A percentile compares a stretch with the other conserved stretches of the same genome.
These are phyloP conservation scores for Pygmarrhopalites habei DNA, from an alignment of 1,140 invertebrate genomes.

Conservation along the genomic window DNA sequence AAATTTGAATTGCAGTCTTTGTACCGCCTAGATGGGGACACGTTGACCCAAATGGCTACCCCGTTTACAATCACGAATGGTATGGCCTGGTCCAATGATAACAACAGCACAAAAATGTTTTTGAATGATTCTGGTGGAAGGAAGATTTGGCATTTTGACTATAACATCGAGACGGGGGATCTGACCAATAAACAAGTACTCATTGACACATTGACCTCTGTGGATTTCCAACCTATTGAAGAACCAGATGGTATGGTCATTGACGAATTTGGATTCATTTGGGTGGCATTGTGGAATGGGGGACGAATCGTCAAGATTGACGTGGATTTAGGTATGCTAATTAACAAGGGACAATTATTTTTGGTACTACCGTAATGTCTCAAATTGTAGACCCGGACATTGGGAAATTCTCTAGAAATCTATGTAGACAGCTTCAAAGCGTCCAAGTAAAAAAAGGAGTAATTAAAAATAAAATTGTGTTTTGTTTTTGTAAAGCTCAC, in stretches of 20 bases:
- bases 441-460: conserved; percentile 1
- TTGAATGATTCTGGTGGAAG: conserved; percentile 19
- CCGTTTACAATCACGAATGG: conserved; percentile 15
- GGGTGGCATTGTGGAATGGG: conserved; percentile 18
- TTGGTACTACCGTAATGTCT: too few species aligned
- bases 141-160: conserved; percentile 23
- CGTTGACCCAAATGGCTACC: neutral
- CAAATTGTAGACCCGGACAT: too few species aligned
- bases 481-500: neutral
- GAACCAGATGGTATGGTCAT: conserved; percentile 8
- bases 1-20: neutral
- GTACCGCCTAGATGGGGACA: conserved; percentile 10
- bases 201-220: neutral
- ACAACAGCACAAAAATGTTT: conserved; percentile 3
- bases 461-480: too few species aligned
- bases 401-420: too few species aligned
- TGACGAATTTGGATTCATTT: conserved; percentile 22
- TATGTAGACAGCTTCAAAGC: neutral
- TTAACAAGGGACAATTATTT: too few species aligned
- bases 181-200: conserved; percentile 13
- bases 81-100: conserved; percentile 19
- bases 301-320: conserved; percentile 16
- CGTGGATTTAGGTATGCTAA: conserved; percentile 15
- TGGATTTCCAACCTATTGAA: conserved; percentile 8
- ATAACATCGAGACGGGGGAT: conserved; percentile 13